Evolutionary conservation across 2,888 invertebrate species (phyloP).

Genomic region (Rutpela maculata): DNA sequence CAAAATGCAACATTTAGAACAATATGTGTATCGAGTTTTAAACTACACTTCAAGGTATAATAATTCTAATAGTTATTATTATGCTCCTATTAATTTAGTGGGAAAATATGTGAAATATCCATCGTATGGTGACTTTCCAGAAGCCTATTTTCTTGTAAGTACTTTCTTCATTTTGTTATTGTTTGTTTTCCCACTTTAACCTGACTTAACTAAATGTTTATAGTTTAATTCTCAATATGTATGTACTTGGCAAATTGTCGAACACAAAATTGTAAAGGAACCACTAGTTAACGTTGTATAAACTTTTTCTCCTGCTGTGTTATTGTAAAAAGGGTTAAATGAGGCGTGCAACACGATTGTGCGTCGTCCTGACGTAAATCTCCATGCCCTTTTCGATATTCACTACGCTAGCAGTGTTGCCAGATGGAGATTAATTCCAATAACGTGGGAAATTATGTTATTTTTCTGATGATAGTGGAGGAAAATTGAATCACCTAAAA

Average conservation of each 20-base stretch:
- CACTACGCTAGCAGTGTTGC: no score
- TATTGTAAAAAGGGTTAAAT: no score
- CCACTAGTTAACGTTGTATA: no score
- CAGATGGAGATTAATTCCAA: no score
- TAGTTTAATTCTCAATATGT: no score
- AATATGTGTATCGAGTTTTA: constrained; percentile 86
- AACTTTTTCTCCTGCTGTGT: no score
- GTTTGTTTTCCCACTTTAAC: background rate
- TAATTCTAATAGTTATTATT: constrained; percentile 90
- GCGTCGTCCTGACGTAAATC: no score
- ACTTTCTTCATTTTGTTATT: constrained; percentile 22
- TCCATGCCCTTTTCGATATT: no score
- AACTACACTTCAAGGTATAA: constrained; percentile 95
- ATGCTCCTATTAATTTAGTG: constrained; percentile 90
- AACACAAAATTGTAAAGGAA: background rate
- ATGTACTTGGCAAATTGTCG: background rate
- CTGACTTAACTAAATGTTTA: background rate
- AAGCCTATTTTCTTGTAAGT: constrained; percentile 92
- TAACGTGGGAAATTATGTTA: no score
- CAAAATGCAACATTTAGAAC: constrained; percentile 78
- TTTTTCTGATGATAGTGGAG: no score
- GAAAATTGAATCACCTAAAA: no score
- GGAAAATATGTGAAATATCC: constrained; percentile 92
- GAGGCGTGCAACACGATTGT: no score
- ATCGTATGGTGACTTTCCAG: constrained; percentile 92